Evolutionary conservation across 2,888 invertebrate species (phyloP).

Genomic region (Plebejus argus): DNA sequence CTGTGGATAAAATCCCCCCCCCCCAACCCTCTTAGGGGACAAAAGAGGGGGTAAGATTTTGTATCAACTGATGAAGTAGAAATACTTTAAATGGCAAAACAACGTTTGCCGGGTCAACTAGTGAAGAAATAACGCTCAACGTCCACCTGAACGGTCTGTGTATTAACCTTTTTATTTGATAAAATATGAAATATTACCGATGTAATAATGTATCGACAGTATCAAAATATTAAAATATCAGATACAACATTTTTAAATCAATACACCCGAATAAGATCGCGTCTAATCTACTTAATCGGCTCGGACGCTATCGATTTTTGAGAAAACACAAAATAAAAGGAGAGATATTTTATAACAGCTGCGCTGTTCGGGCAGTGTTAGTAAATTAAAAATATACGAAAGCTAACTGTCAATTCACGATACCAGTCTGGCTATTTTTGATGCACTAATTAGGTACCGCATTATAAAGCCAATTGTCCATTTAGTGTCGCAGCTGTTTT

Average conservation of each 20-base stretch:
- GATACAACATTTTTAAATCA: not conserved
- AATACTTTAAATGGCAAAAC: too few species aligned
- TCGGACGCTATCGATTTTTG: conserved; percentile 2
- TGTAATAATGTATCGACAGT: not conserved
- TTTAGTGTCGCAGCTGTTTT: too few species aligned
- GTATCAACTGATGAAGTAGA: too few species aligned
- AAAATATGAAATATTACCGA: not conserved
- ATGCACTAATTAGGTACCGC: not conserved
- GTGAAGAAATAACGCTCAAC: too few species aligned
- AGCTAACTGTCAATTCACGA: not conserved
- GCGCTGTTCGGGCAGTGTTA: not conserved
- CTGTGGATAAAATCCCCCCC: too few species aligned
- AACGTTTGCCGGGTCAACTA: too few species aligned
- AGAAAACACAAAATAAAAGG: not conserved
- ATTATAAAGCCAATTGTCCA: not conserved
- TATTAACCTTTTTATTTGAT: too few species aligned
- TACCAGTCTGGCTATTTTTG: not conserved
- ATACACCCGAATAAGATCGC: not conserved
- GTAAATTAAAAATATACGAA: not conserved
- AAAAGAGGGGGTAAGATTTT: too few species aligned
- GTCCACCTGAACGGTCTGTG: too few species aligned
- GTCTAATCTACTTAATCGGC: conserved; percentile 3
- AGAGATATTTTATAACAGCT: not conserved
- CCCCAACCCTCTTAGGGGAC: too few species aligned
- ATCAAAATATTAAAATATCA: not conserved